Conservation (phyloP, 2,113 vertebrate species). For the Phylloscopus trochilus region DNA sequence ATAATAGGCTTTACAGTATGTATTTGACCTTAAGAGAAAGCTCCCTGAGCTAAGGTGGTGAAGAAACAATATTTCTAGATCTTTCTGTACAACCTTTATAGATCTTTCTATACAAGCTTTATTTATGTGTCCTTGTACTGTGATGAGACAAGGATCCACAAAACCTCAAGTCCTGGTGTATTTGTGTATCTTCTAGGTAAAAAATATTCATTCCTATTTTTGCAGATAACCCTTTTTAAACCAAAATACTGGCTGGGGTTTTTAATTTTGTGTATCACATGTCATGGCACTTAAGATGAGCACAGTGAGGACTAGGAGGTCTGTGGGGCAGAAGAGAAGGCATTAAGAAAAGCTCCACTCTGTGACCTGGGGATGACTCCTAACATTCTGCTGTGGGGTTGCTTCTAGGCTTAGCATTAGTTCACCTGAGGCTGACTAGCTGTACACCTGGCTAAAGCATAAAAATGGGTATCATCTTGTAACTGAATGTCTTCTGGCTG, state of each 20-base stretch:
- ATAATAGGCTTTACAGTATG: background rate
- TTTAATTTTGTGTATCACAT: background rate
- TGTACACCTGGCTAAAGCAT: background rate
- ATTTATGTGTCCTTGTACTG: background rate
- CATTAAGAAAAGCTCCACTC: background rate
- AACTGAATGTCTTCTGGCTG: background rate
- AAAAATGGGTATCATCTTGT: background rate
- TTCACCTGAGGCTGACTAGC: background rate
- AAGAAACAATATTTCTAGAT: background rate
- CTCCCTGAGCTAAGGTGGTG: background rate
- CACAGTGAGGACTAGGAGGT: background rate
- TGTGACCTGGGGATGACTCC: background rate
- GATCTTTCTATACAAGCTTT: background rate
- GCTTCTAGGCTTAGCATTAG: background rate
- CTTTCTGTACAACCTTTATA: background rate
- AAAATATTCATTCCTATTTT: background rate
- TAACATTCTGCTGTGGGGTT: background rate
- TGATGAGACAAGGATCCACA: background rate
- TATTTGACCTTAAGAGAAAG: background rate
- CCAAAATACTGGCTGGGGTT: fast-evolving
- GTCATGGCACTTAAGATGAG: background rate
- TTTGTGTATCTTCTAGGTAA: background rate
- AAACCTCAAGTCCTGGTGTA: background rate
- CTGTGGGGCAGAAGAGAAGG: background rate
- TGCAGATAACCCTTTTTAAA: background rate